A percentile compares a stretch with the other conserved stretches of the same genome.
Evolutionary conservation across 35 echinoderm and acorn worm species (phyloP).

Genomic region (Holothuria glaberrima): DNA sequence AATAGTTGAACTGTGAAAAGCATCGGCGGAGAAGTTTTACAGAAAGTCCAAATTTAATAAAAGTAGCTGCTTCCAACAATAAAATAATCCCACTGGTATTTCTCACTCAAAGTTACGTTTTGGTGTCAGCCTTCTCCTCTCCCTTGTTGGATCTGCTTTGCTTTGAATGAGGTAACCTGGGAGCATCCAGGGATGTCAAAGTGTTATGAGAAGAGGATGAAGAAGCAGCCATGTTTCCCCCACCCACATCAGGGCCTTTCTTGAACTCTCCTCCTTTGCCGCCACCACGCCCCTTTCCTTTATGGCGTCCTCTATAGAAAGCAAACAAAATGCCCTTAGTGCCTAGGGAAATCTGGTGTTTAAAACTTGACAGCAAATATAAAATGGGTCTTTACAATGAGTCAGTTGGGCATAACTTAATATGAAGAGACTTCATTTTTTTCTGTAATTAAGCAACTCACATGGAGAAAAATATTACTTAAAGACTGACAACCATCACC

Average conservation of each 20-base stretch:
- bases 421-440: too few relatives aligned
- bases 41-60: neutral
- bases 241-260: neutral
- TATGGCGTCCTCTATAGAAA: neutral
- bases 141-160: neutral
- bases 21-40: too few relatives aligned
- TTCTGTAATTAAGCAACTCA: too few relatives aligned
- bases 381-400: too few relatives aligned
- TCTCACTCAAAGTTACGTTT: neutral
- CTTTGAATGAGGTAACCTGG: conserved; percentile 24
- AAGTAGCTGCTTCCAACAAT: neutral
- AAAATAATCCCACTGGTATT: neutral
- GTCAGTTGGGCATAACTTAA: too few relatives aligned
- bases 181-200: conserved; percentile 34
- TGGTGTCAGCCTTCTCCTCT: neutral
- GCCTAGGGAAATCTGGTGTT: too few relatives aligned
- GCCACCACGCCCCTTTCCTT: conserved; percentile 10
- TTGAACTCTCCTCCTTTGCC: conserved; percentile 21
- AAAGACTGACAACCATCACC: too few relatives aligned
- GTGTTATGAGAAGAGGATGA: neutral
- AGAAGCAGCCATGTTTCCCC: neutral
- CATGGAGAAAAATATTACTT: too few relatives aligned
- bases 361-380: too few relatives aligned
- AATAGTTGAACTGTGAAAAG: too few relatives aligned
- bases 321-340: too few relatives aligned